Conservation (phyloP, 2,797 vertebrate genomes). For the Australoheros facetus region DNA sequence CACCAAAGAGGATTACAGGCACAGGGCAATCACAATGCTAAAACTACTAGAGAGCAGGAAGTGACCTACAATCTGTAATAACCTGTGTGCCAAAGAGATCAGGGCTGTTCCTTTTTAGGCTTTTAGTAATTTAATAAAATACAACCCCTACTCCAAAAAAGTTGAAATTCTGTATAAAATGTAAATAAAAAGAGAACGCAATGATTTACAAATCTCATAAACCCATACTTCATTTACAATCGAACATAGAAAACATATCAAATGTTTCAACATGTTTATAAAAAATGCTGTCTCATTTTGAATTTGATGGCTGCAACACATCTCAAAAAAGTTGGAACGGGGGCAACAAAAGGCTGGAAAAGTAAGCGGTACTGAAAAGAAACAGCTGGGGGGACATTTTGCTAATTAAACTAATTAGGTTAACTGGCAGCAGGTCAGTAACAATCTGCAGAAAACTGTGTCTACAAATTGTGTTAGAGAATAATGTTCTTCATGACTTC, state of each 20-base stretch:
- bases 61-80: constrained; percentile 49
- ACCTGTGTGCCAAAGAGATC: background rate
- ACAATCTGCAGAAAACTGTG: background rate
- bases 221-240: background rate
- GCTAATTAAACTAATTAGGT: background rate
- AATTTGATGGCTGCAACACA: background rate
- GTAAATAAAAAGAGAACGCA: background rate
- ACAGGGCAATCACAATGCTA: constrained; percentile 29
- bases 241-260: background rate
- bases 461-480: too few species aligned
- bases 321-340: background rate
- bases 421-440: background rate
- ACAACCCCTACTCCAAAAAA: background rate
- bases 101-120: background rate
- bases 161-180: background rate
- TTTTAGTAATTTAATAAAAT: constrained; percentile 1
- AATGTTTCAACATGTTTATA: background rate
- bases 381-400: too few species aligned
- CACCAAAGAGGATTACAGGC: constrained; percentile 50
- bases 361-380: background rate
- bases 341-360: background rate
- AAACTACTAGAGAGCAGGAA: constrained; percentile 28
- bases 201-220: background rate
- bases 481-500: too few species aligned
- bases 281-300: background rate